Conservation (phyloP, 1,140 invertebrate genomes). For the Bursaphelenchus mucronatus region DNA sequence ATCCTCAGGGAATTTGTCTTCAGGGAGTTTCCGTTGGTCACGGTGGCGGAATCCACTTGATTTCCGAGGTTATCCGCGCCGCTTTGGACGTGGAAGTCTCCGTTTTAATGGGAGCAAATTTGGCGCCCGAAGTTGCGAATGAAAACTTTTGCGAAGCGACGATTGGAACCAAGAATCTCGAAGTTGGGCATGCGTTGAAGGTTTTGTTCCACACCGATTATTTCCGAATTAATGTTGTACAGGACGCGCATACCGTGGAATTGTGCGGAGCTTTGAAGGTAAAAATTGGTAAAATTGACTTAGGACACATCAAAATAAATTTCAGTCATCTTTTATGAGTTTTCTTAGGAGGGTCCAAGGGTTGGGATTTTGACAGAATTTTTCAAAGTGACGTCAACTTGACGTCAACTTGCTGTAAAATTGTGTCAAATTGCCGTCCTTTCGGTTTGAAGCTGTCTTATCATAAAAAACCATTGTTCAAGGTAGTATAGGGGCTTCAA, state of each 20-base stretch:
- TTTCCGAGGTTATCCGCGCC: constrained; percentile 84
- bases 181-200: constrained; percentile 72
- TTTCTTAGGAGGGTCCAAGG: too few relatives aligned
- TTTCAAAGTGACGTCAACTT: too few relatives aligned
- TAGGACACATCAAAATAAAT: too few relatives aligned
- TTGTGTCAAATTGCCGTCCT: too few relatives aligned
- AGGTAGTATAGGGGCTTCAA: too few relatives aligned
- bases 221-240: constrained; percentile 90
- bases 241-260: constrained; percentile 91
- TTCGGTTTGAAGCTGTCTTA: too few relatives aligned
- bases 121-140: constrained; percentile 86
- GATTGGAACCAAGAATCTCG: constrained; percentile 70
- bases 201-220: constrained; percentile 87
- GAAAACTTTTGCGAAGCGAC: constrained; percentile 98
- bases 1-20: constrained; percentile 5
- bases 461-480: too few relatives aligned
- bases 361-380: too few relatives aligned
- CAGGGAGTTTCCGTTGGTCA: constrained; percentile 46
- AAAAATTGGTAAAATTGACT: not conserved
- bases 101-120: constrained; percentile 96
- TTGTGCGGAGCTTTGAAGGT: constrained; percentile 96
- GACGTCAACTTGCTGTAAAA: too few relatives aligned
- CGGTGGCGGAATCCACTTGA: constrained; percentile 82
- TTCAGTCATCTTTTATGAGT: too few relatives aligned
- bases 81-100: constrained; percentile 80